Base-by-base conservation (phyloP, 64 coral and sea anemone genomes). In the Montipora capricornis region DNA sequence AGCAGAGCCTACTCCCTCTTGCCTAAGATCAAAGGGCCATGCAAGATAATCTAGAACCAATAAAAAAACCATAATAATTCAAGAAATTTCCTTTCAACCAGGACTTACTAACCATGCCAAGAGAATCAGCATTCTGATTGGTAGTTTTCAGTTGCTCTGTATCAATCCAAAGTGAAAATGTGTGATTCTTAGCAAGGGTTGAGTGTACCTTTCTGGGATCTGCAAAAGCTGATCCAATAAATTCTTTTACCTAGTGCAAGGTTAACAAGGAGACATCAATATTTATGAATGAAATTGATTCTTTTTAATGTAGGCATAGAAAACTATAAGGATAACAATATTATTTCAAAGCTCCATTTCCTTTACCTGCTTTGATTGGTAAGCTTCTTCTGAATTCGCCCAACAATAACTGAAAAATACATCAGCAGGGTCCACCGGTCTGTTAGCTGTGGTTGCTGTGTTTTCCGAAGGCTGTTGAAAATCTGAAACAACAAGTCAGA, bases 361-460 rank as follows among this genome's bases (percentile, higher is more conserved):
- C 67, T 57, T 64, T 80, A 98, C 94, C 58, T 98, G 91, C 13
- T 96, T 93, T 37, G 82, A 78, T 71, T 96, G 78, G 13, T 88
- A 73, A 22, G 97, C 97, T 15, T 55, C 94, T 20, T 94, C 79
- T n/a, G 97, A 98, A 48, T 98, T 98, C 3, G 8, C 58, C 97
- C 97, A 98, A 48, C 97, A 98, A 53, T 98, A 98, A 80, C 97
- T 98, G 7, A 98, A 17, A 70, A 98, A 98, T 24, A 98, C 97
- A 44, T 98, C 97, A 68, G 91, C 86, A 66, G 93, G 3, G 0
- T 2, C n/a, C 60, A 37, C 14, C 1, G 26, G 24, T 20, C 12
- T 71, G 68, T n/a, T 44, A 16, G 58, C 20, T 46, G 22, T 15
- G 26, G 53, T 79, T 77, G 53, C 7, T 17, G 88, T 44, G 17